Conservation (phyloP, 2,797 vertebrate species). For the Artibeus lituratus region DNA sequence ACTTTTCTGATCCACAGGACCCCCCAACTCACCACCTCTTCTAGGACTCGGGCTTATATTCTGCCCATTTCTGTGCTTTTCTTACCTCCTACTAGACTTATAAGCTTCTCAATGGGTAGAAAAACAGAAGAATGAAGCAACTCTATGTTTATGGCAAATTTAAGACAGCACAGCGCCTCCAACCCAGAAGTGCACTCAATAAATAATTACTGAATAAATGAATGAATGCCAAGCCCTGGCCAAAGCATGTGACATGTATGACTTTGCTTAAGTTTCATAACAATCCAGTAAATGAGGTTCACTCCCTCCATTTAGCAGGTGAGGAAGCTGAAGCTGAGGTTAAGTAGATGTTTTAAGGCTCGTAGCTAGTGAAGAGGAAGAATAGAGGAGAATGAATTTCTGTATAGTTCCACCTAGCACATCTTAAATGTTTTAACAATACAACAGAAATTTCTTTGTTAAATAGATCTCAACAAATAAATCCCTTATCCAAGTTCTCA, state of each 20-base stretch:
- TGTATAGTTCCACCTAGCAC: not conserved
- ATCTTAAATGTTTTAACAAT: not conserved
- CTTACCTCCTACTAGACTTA: not conserved
- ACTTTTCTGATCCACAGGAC: not conserved
- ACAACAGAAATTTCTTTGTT: not conserved
- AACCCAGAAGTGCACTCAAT: not conserved
- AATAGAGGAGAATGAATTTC: not conserved
- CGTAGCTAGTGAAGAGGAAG: not conserved
- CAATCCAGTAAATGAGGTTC: not conserved
- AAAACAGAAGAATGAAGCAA: not conserved
- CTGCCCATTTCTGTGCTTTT: not conserved
- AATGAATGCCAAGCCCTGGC: not conserved
- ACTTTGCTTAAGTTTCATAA: not conserved
- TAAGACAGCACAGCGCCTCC: not conserved
- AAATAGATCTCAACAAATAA: not conserved
- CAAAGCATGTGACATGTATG: not conserved
- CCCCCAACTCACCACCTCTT: not conserved
- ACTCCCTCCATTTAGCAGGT: not conserved
- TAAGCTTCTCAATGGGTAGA: not conserved
- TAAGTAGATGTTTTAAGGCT: not conserved
- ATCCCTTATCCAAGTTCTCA: not conserved
- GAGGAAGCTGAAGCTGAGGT: not conserved
- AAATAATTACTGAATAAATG: not conserved
- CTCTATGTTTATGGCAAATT: not conserved
- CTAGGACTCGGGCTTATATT: not conserved